Evolutionary conservation across 2,888 invertebrate genomes (phyloP), one percentile per base, ranked within the genome.

Genomic region (Ischnura elegans): DNA sequence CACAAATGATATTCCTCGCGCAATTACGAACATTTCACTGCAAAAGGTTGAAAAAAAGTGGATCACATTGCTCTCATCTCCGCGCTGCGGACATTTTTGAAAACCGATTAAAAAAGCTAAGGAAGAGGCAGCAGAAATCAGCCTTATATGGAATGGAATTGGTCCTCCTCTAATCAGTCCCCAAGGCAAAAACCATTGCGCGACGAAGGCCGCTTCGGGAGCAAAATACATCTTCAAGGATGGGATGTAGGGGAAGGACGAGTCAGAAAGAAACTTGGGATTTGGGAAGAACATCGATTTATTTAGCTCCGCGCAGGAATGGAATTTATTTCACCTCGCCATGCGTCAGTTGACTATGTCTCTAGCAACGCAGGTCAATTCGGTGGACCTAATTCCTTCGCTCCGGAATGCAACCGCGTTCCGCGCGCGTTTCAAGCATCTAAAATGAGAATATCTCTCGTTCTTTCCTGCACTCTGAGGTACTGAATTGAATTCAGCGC

Each of bases 201-300:
- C 29, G 76, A 76, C 36, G 76, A 76, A 76, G 76, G 76, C 76
- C 76, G 36, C 76, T 8, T 36, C 76, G 76, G 76, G 76, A 29
- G 76, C 25, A 76, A 76, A 76, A 76, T 76, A 76, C 29, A 76
- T 76, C 36, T 36, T 76, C 36, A 25, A 76, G 36, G 36, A 76
- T 36, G 36, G 76, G 36, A 76, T 76, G 76, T 36, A 76, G 36
- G 36, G n/a, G 76, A 76, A 76, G 36, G 36, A 76, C 76, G 29
- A 36, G 0, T 10, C 6, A 25, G 76, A 10, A n/a, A 13, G 76
- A 13, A 16, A 76, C 29, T 76, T 76, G 76, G n/a, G 36, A 76
- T 76, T 76, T 29, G 29, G 29, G 76, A 36, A 36, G 76, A 76
- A 36, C 76, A 76, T 76, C 10, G 76, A 76, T 76, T 76, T 29